Evolutionary conservation across 1,140 invertebrate genomes (phyloP), one percentile per base, ranked within the genome.

Genomic region (Luehdorfia chinensis): DNA sequence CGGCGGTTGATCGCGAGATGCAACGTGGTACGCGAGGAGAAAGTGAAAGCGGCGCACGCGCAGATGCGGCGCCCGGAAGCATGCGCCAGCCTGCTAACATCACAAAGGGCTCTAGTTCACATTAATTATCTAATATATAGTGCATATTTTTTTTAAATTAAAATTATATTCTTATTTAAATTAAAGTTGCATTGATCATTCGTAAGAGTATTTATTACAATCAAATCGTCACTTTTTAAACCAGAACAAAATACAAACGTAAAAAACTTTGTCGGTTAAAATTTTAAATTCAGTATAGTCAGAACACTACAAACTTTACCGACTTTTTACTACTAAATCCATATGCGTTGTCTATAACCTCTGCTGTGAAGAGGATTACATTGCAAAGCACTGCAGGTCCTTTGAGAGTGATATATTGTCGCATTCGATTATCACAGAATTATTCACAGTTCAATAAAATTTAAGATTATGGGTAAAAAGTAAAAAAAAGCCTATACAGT

Each of bases 281-380:
- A 44, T 44, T 61, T 51, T 55, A 60, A 66, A 63, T 55, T 39
- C n/a, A n/a, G n/a, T n/a, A n/a, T n/a, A n/a, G n/a, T n/a, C n/a
- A n/a, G n/a, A n/a, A n/a, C n/a, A n/a, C n/a, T n/a, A 66, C 60
- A 70, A 80, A 80, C 67, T 70, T 78, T 84, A 85, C 79, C 81
- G 79, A 85, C 81, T 85, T 81, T 85, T 81, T 79, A 77, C 72
- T 66, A 79, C 63, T 73, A 80, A 78, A 85, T 85, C 81, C 79
- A 80, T 84, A 77, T 67, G 77, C 69, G n/a, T n/a, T n/a, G 77
- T 67, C 66, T 55, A 67, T 75, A 79, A 65, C 72, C 59, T 71
- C 66, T 61, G 60, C 64, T 52, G 61, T 55, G 54, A 49, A 48
- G 53, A 45, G 56, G 66, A 54, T 75, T 73, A 78, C 63, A 77